phyloP scores from a whole-genome alignment of 2,797 vertebrate species.

The Staurois parvus region DNA sequence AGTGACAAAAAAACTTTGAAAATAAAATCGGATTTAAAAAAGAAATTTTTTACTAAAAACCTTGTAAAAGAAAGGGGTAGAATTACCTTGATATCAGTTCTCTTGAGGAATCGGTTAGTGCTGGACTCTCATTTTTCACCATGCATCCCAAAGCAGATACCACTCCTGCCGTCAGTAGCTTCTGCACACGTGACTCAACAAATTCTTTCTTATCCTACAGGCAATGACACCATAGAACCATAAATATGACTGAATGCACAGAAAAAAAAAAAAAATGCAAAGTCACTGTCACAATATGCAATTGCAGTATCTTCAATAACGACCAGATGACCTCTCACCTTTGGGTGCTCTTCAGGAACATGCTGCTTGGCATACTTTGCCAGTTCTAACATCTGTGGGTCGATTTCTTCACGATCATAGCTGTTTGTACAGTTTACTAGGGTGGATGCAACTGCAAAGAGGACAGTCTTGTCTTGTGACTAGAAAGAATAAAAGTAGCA shows the following conservation, averaged over 20 bases:
- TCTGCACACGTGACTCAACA: conserved; percentile 85
- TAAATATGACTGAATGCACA: background rate
- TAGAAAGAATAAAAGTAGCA: conserved; percentile 60
- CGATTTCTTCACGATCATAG: conserved; percentile 91
- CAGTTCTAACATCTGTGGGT: conserved; percentile 95
- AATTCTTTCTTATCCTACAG: conserved; percentile 86
- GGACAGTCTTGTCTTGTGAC: conserved; percentile 93
- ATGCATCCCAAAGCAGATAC: conserved; percentile 94
- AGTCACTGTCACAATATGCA: background rate
- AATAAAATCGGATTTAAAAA: too few relatives aligned
- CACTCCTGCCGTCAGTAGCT: conserved; percentile 87
- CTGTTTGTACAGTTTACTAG: conserved; percentile 98
- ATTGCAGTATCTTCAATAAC: background rate
- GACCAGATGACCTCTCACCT: conserved; percentile 76
- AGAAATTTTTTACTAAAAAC: too few relatives aligned
- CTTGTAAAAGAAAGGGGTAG: too few relatives aligned
- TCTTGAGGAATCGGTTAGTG: conserved; percentile 86
- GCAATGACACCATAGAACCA: background rate
- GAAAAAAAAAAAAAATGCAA: background rate
- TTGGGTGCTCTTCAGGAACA: conserved; percentile 94
- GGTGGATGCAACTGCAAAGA: conserved; percentile 92
- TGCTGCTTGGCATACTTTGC: conserved; percentile 98
- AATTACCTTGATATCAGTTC: conserved; percentile 92
- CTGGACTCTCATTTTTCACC: conserved; percentile 91
- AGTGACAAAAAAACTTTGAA: too few relatives aligned